Conservation (phyloP, 2,113 vertebrate species). For the Neomonachus schauinslandi region DNA sequence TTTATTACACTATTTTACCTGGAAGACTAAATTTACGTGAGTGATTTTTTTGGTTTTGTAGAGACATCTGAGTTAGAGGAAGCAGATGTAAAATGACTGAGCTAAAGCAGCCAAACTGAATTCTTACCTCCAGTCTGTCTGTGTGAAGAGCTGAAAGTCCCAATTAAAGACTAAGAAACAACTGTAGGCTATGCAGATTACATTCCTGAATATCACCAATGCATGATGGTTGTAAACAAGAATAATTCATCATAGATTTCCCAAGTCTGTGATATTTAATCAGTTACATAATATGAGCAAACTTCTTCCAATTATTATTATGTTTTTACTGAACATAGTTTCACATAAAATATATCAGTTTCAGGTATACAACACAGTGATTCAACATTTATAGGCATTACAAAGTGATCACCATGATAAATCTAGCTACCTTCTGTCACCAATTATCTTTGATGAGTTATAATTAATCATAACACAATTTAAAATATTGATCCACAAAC, state of each 20-base stretch:
- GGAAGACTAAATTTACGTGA: neutral
- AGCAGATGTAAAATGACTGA: neutral
- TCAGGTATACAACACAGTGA: neutral
- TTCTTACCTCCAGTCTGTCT: neutral
- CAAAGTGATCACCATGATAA: neutral
- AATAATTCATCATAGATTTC: conserved; percentile 37
- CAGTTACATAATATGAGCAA: neutral
- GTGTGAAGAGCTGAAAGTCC: neutral
- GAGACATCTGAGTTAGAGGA: neutral
- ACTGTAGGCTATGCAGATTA: neutral
- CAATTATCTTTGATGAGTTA: conserved; percentile 58
- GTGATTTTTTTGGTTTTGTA: neutral
- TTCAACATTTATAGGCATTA: neutral
- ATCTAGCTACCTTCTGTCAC: neutral
- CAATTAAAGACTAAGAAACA: neutral
- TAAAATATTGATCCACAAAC: conserved; percentile 14
- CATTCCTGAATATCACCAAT: conserved; percentile 16
- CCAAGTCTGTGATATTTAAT: conserved; percentile 5
- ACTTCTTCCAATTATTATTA: neutral
- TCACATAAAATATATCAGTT: neutral
- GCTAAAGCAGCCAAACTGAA: neutral
- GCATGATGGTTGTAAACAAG: neutral
- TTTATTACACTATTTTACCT: neutral
- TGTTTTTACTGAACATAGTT: neutral
- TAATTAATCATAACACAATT: conserved; percentile 4